phyloP scores from a whole-genome alignment of 1,140 invertebrate species.

The Lordiphosa collinella region DNA sequence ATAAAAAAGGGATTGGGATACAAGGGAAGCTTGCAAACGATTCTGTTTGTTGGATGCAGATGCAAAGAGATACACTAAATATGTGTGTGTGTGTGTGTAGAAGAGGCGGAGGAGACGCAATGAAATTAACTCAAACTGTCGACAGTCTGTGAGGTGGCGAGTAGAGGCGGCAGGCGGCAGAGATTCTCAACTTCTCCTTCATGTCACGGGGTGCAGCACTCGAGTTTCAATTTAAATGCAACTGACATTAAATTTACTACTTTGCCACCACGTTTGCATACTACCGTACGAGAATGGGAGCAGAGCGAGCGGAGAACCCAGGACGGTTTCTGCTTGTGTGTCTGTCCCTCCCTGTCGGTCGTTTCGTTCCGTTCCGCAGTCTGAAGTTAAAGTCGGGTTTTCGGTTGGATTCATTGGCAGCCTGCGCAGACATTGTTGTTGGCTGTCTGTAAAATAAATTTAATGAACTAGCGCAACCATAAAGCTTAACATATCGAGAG shows the following conservation, averaged over 20 bases:
- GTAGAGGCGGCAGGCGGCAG: not conserved
- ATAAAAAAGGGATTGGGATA: constrained; percentile 49
- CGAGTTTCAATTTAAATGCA: constrained; percentile 75
- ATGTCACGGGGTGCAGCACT: constrained; percentile 19
- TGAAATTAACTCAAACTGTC: constrained; percentile 71
- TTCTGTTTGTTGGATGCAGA: constrained; percentile 33
- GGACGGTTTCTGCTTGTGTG: not conserved
- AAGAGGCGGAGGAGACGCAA: constrained; percentile 35
- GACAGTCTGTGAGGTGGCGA: constrained; percentile 34
- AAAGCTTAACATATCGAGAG: constrained; percentile 69
- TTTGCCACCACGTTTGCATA: constrained; percentile 53
- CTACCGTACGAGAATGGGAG: constrained; percentile 27
- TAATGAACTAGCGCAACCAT: constrained; percentile 75
- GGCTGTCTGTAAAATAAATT: constrained; percentile 69
- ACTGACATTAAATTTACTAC: constrained; percentile 78
- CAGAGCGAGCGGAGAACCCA: constrained; percentile 2
- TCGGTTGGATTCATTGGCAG: constrained; percentile 5
- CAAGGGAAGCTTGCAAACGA: constrained; percentile 4
- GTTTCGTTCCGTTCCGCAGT: constrained; percentile 28
- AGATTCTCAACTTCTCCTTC: constrained; percentile 11
- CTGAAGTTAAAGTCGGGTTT: constrained; percentile 27
- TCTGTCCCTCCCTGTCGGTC: not conserved
- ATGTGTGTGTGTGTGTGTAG: constrained; percentile 34
- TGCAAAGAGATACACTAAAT: constrained; percentile 22
- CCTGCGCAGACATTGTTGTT: constrained; percentile 66